Base-by-base conservation (phyloP, 1,140 invertebrate species). In the Bombus pyrosoma region DNA sequence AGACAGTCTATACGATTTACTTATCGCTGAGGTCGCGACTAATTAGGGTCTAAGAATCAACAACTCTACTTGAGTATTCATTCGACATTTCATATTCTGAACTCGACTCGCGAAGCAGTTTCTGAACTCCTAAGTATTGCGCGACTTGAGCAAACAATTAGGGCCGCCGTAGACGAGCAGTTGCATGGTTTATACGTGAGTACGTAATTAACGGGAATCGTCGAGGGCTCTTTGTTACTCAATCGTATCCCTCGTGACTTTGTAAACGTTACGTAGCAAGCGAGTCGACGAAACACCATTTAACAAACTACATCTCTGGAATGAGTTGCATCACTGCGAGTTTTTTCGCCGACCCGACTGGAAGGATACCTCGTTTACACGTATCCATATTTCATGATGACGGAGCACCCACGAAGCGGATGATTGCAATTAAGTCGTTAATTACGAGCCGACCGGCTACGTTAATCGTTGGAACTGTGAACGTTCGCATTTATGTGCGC, bases 131-230 rank as follows among this genome's bases (percentile, higher is more conserved):
- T 13, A 75, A 75, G 18, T 32, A 75, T 53, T 43, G n/a, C 13
- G 1, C 71, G 25, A 53, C 43, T 53, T 32, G 1, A 10, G 53
- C 28, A 3, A 69, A 73, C 34, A 59, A 79, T 83, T 79, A 66
- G 64, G 18, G 37, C 34, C 22, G 43, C 47, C 13, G 57, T 37
- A 64, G 57, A 37, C n/a, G 71, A 37, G 32, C 39, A 62, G 32
- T 53, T 22, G 32, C 66, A 66, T 64, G 87, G 83, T 80, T 79
- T 79, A 83, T 41, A 37, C 62, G 47, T 66, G 28, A 71, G 43
- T 43, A 62, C 68, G 79, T 89, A 89, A 89, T 90, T 90, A 90
- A 72, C 79, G 85, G 57, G 79, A 89, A 89, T 89, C 87, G 68
- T 57, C 66, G 73, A 73, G 34, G 64, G 53, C 34, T 78, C 59